Conservation (phyloP, 2,113 vertebrate genomes). For the Gadus macrocephalus region DNA sequence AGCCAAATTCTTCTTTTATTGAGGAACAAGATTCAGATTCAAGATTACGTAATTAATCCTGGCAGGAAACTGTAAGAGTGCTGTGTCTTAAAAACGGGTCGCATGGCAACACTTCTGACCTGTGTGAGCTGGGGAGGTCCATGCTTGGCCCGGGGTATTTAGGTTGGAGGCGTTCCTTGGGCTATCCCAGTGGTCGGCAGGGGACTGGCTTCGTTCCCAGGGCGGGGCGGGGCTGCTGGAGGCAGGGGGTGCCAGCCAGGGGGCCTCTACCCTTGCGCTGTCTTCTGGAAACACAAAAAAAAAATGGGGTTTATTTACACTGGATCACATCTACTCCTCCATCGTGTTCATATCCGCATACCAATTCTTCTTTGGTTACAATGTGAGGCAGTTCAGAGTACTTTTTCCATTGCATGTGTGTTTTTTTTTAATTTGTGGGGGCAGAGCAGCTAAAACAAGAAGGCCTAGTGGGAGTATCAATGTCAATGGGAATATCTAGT, state of each 20-base stretch:
- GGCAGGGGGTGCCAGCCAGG: conserved; percentile 62
- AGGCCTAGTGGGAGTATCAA: not conserved
- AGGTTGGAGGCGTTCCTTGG: conserved; percentile 61
- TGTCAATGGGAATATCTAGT: not conserved
- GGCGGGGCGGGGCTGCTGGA: conserved; percentile 59
- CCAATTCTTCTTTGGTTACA: not conserved
- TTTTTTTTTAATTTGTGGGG: not conserved
- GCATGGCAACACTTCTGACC: conserved; percentile 33
- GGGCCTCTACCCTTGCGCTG: conserved; percentile 40
- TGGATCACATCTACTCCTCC: not conserved
- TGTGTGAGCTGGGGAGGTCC: conserved; percentile 47
- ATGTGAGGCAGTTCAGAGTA: no score
- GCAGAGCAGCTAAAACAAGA: not conserved
- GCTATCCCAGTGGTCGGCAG: conserved; percentile 80
- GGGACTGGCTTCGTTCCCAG: conserved; percentile 65
- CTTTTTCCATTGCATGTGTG: not conserved
- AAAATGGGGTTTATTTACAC: not conserved
- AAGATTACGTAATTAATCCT: not conserved
- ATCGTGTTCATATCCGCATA: no score
- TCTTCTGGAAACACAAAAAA: conserved; percentile 41
- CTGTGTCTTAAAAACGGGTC: conserved; percentile 18
- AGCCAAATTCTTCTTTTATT: not conserved
- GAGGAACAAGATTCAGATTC: not conserved
- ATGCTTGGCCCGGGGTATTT: conserved; percentile 27
- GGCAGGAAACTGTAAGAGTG: not conserved